phyloP scores from a whole-genome alignment of 1,140 invertebrate species.

The Rhizoglyphus robini region DNA sequence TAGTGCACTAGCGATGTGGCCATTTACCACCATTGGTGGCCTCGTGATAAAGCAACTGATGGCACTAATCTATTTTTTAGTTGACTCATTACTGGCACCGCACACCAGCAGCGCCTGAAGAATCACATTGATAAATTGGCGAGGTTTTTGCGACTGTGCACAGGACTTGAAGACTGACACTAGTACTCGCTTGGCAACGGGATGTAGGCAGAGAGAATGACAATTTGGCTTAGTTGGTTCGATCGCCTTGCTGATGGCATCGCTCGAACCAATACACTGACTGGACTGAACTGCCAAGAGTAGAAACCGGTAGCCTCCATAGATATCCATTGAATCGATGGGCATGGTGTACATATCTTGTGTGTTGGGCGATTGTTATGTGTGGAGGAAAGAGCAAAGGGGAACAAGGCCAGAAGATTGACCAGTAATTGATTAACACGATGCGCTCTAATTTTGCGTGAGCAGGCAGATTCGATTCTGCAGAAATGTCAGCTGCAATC shows the following conservation, averaged over 20 bases:
- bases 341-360: background rate
- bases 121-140: background rate
- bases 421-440: background rate
- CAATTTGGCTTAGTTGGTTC: no score
- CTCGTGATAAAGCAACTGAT: background rate
- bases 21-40: background rate
- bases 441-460: background rate
- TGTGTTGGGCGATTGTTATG: background rate
- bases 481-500: slow-evolving; percentile 9
- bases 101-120: background rate
- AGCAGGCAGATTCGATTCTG: slow-evolving; percentile 4
- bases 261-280: background rate
- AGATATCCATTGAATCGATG: background rate
- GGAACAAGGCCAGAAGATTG: background rate
- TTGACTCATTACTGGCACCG: background rate
- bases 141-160: background rate
- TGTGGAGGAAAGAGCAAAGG: background rate
- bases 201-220: no score
- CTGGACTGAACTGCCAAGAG: background rate
- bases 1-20: no score
- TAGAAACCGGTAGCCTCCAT: background rate
- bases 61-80: slow-evolving; percentile 4
- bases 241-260: no score
- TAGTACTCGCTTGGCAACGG: no score
- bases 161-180: no score